Conservation (phyloP, 2,888 invertebrate species). For the Macroteleia sp. region DNA sequence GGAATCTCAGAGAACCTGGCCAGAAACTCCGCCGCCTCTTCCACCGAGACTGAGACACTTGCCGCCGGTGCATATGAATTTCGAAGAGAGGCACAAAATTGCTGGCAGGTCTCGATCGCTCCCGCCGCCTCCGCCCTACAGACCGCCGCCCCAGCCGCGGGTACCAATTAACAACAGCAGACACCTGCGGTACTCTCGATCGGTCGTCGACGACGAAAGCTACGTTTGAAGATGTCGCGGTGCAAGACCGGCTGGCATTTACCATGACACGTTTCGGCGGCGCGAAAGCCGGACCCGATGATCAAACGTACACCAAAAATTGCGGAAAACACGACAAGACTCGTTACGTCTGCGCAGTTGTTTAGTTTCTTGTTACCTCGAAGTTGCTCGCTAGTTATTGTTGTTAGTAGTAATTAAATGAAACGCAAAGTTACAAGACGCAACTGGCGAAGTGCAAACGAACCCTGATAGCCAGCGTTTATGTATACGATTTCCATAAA, state of each 20-base stretch:
- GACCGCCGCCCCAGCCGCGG: constrained; percentile 81
- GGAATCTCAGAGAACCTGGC: constrained; percentile 75
- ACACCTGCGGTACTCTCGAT: constrained; percentile 79
- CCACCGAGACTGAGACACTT: constrained; percentile 87
- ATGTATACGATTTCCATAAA: too few species aligned
- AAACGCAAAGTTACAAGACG: constrained; percentile 15
- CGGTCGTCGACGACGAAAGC: constrained; percentile 82
- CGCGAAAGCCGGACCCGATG: constrained; percentile 19
- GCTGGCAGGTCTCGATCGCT: constrained; percentile 81
- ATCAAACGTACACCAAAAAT: constrained; percentile 53
- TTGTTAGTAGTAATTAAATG: constrained; percentile 44
- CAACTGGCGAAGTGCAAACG: too few species aligned
- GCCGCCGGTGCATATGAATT: constrained; percentile 87
- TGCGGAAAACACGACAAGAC: not conserved
- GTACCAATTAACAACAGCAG: constrained; percentile 79
- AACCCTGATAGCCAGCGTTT: too few species aligned
- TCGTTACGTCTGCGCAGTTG: constrained; percentile 20
- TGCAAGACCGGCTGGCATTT: too few species aligned
- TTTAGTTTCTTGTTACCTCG: constrained; percentile 42
- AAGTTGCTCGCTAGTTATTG: constrained; percentile 32
- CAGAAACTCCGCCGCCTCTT: constrained; percentile 86
- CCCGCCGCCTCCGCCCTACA: constrained; percentile 81
- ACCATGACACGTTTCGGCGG: constrained; percentile 30
- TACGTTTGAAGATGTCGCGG: too few species aligned
- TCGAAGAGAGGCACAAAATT: constrained; percentile 85